Evolutionary conservation across 1,140 invertebrate genomes (phyloP).

Genomic region (Scylla paramamosain): DNA sequence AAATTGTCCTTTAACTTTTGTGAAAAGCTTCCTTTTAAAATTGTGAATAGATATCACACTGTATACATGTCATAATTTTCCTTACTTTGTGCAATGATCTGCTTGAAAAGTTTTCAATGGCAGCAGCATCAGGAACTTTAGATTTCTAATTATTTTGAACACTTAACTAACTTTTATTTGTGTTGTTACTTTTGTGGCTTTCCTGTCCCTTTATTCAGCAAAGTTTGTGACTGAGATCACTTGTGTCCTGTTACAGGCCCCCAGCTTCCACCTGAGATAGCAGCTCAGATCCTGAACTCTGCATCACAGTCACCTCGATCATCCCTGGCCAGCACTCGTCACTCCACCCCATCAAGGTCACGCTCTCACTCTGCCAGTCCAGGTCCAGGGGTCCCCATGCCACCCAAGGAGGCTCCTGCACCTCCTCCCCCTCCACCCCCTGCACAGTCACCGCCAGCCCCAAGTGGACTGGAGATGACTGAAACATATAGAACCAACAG

Average conservation of each 20-base stretch:
- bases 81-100: not conserved
- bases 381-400: slow-evolving; percentile 60
- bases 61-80: not conserved
- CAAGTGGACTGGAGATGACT: slow-evolving; percentile 10
- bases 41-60: too few species aligned
- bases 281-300: slow-evolving; percentile 72
- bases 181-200: too few species aligned
- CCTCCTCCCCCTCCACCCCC: slow-evolving; percentile 68
- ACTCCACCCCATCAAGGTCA: slow-evolving; percentile 40
- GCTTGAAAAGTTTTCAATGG: too few species aligned
- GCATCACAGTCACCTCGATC: slow-evolving; percentile 70
- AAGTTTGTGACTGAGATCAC: too few species aligned
- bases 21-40: too few species aligned
- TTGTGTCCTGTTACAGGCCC: slow-evolving; percentile 53
- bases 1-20: too few species aligned
- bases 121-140: too few species aligned
- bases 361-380: slow-evolving; percentile 54
- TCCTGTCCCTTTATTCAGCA: too few species aligned
- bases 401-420: slow-evolving; percentile 62
- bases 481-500: not conserved
- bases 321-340: slow-evolving; percentile 55
- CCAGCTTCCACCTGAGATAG: slow-evolving; percentile 74
- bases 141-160: too few species aligned
- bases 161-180: too few species aligned
- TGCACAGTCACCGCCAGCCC: slow-evolving; percentile 47